Evolutionary conservation across 2,888 invertebrate genomes (phyloP).

Genomic region (Deroplatys truncata): DNA sequence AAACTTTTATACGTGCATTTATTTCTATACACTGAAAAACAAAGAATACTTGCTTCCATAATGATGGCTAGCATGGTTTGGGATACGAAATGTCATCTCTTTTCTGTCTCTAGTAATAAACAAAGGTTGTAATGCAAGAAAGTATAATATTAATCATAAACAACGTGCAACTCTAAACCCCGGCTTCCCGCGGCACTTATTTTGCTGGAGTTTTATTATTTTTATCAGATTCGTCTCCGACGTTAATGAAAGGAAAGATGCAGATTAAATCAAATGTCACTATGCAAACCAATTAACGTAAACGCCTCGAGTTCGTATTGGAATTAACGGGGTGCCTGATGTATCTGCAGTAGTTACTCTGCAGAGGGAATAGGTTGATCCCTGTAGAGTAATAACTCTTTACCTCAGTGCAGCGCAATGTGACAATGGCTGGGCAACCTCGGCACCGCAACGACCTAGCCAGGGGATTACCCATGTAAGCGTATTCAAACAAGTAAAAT

Average conservation of each 20-base stretch:
- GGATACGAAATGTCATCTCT: too few species aligned
- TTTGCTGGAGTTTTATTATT: not conserved
- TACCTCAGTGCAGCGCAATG: not conserved
- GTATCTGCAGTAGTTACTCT: not conserved
- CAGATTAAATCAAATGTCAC: not conserved
- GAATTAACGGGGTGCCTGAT: not conserved
- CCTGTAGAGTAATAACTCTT: constrained; percentile 12
- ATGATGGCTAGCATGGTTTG: too few species aligned
- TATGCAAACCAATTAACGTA: not conserved
- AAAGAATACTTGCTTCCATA: too few species aligned
- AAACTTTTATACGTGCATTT: too few species aligned
- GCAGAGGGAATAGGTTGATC: not conserved
- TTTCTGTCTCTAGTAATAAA: too few species aligned
- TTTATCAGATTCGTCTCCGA: not conserved
- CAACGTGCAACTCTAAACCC: not conserved
- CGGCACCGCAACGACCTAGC: not conserved
- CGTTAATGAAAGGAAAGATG: not conserved
- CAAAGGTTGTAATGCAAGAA: too few species aligned
- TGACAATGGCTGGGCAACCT: not conserved
- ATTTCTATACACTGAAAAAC: too few species aligned
- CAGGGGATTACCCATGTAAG: not conserved
- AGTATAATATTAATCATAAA: too few species aligned
- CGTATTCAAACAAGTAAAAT: not conserved
- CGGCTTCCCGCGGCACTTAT: not conserved
- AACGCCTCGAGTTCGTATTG: not conserved